Percentiles rank a stretch among this genome's conserved stretches.
phyloP scores from a whole-genome alignment of 2,113 vertebrate genomes.

The Bolborhynchus lineola region DNA sequence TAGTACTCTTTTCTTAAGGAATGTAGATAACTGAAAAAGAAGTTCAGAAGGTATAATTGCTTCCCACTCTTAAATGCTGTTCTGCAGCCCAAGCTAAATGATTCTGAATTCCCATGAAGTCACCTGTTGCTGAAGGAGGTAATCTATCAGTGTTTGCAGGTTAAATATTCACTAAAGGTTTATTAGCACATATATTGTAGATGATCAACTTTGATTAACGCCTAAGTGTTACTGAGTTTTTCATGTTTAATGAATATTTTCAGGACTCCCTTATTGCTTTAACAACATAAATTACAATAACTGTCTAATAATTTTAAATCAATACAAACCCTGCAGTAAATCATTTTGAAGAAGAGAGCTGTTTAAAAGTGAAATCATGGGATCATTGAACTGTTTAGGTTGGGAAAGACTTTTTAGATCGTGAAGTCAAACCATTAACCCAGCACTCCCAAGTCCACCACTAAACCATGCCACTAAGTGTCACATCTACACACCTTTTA shows the following conservation, averaged over 20 bases:
- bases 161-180: constrained; percentile 48
- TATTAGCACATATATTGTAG: constrained; percentile 8
- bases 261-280: constrained; percentile 36
- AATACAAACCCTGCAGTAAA: constrained; percentile 50
- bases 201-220: constrained; percentile 32
- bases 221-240: neutral
- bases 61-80: neutral
- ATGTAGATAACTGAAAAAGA: neutral
- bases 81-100: neutral
- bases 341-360: constrained; percentile 24
- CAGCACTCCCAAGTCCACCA: neutral
- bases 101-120: neutral
- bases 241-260: constrained; percentile 52
- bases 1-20: neutral
- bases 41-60: neutral
- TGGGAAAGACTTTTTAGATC: neutral
- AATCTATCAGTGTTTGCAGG: constrained; percentile 32
- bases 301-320: constrained; percentile 58
- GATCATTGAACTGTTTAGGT: neutral
- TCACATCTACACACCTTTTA: neutral
- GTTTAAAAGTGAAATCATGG: constrained; percentile 9
- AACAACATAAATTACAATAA: constrained; percentile 62
- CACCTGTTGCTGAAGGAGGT: neutral
- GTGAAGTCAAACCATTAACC: neutral
- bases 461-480: neutral